A percentile compares a stretch with the other conserved stretches of the same genome.
Evolutionary conservation across 2,113 vertebrate species (phyloP).

Genomic region (Choloepus hoffmanni): DNA sequence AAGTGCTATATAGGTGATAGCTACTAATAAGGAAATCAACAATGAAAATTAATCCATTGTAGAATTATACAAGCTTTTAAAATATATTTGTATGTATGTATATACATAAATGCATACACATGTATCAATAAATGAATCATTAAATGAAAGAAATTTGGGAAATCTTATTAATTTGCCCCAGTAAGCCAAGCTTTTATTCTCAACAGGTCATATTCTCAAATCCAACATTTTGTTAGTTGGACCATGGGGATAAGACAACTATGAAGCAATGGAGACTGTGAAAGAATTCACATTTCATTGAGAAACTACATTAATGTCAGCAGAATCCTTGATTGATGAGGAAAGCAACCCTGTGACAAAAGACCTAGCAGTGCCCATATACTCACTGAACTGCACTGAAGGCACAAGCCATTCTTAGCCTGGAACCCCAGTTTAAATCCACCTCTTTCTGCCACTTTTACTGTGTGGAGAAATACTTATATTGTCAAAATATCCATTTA

Average conservation of each 20-base stretch:
- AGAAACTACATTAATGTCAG: not conserved
- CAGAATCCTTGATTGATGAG: not conserved
- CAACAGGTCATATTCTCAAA: not conserved
- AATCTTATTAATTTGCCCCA: not conserved
- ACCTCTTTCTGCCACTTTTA: not conserved
- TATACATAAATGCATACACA: not conserved
- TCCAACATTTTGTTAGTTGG: not conserved
- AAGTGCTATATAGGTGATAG: not conserved
- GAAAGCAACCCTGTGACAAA: not conserved
- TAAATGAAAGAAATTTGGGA: not conserved
- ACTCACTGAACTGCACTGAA: not conserved
- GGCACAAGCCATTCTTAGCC: not conserved
- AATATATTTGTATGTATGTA: not conserved
- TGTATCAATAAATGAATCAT: not conserved
- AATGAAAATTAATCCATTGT: constrained; percentile 4
- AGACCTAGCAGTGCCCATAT: not conserved
- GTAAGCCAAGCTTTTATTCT: not conserved
- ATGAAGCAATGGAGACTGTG: not conserved
- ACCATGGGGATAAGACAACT: not conserved
- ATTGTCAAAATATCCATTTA: not conserved
- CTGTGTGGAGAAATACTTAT: not conserved
- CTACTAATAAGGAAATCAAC: not conserved
- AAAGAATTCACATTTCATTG: not conserved
- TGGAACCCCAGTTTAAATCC: not conserved
- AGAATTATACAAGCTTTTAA: not conserved